A percentile compares a stretch with the other conserved stretches of the same genome.
phyloP scores from a whole-genome alignment of 2,888 invertebrate genomes.

The Leucophora obtusa region DNA sequence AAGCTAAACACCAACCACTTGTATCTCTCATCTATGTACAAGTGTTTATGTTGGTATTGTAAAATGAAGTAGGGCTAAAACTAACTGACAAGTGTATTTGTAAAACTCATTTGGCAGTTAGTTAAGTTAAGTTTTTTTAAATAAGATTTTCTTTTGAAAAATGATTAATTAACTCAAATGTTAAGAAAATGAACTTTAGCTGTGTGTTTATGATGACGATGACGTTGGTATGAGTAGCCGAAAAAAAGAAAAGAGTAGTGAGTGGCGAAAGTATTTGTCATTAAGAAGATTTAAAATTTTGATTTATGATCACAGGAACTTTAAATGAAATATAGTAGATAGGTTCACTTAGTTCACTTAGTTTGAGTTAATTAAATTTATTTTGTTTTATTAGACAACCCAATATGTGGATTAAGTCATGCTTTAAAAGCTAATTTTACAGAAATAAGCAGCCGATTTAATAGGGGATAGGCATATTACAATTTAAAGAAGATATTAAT shows the following conservation, averaged over 20 bases:
- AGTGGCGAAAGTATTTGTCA: slow-evolving; percentile 62
- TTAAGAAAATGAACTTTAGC: slow-evolving; percentile 49
- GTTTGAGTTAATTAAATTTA: slow-evolving; percentile 46
- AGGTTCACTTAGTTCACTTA: slow-evolving; percentile 32
- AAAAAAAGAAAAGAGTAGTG: slow-evolving; percentile 28
- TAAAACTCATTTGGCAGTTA: slow-evolving; percentile 51
- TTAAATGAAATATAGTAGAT: slow-evolving; percentile 41
- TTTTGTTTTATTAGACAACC: slow-evolving; percentile 17
- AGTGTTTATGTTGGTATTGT: slow-evolving; percentile 4
- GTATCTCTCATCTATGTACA: neutral
- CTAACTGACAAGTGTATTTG: slow-evolving; percentile 60
- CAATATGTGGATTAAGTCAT: slow-evolving; percentile 21
- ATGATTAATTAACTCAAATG: slow-evolving; percentile 62
- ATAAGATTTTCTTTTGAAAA: slow-evolving; percentile 56
- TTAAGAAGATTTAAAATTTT: slow-evolving; percentile 58
- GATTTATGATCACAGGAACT: slow-evolving; percentile 54
- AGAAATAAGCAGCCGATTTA: too few relatives aligned
- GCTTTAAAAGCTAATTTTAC: neutral
- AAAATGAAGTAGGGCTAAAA: slow-evolving; percentile 34
- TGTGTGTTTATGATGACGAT: slow-evolving; percentile 28
- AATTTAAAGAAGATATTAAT: too few relatives aligned
- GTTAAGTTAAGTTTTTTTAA: slow-evolving; percentile 28
- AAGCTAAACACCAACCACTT: slow-evolving; percentile 7
- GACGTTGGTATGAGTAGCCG: slow-evolving; percentile 20
- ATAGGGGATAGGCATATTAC: too few relatives aligned